Base-by-base conservation (phyloP, 92 coral and sea anemone species). In the Parazoanthus atlanticus region DNA sequence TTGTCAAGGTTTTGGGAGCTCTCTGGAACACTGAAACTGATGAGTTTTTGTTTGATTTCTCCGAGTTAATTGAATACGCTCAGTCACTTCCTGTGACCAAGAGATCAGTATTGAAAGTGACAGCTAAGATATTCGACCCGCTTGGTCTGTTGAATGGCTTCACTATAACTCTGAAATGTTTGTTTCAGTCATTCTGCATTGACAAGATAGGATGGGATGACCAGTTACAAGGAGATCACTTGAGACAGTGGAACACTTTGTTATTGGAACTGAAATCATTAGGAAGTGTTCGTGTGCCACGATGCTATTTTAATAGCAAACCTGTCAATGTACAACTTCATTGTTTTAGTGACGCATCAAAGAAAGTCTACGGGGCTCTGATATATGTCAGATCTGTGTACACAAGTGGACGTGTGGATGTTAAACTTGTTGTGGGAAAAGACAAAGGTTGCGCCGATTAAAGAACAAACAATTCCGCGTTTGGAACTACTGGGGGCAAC, bases 51-150 rank as follows among this genome's bases (percentile, higher is more conserved):
- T 88, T 94, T n/a, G 54, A 88, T 28, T 85, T 88, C 32, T 46
- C 75, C 23, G 93, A 94, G 15, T 28, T 92, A 33, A 75, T 92
- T 17, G 80, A 86, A 28, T 81, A 84, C 28, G 92, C 89, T 5
- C 88, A 85, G 65, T 58, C 89, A 13, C 85, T 92, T 49, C 88
- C 94, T 38, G 93, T 86, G 85, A 92, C 89, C 74, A 94, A 94
- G 86, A 47, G 95, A 76, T 94, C 97, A 21, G 26, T 95, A 76
- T 75, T 95, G 23, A 95, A 91, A 82, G 66, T 90, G 86, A 41
- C 95, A 36, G 91, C 91, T 29, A 93, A 93, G 89, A 93, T 91
- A 65, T 95, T 91, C 21, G 98, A 93, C 77, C 95, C 94, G n/a
- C 54, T 93, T 1, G 95, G 95, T 83, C 88, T 93, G 40, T 76